These are phyloP conservation scores for Phylloscopus trochilus DNA, from an alignment of 2,113 vertebrate species.

Conservation along the genomic window DNA sequence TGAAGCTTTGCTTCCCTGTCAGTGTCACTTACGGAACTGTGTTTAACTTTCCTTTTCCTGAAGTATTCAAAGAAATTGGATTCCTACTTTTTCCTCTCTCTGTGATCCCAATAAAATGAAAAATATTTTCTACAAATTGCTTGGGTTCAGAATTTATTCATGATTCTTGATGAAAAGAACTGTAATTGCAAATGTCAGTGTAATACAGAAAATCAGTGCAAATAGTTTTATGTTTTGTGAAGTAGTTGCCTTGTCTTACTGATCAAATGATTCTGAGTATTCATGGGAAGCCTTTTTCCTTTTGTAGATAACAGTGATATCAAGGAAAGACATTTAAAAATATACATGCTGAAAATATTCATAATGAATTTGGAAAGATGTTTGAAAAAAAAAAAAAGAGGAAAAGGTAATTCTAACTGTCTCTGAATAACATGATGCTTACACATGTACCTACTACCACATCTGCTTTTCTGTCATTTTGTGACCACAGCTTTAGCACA, in stretches of 20 bases:
- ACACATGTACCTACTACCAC: background rate
- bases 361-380: background rate
- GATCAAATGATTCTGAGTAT: background rate
- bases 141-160: background rate
- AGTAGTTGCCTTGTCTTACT: background rate
- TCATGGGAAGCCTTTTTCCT: background rate
- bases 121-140: background rate
- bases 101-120: background rate
- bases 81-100: background rate
- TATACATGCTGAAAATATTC: background rate
- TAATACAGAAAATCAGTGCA: background rate
- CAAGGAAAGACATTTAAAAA: background rate
- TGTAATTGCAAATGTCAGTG: background rate
- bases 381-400: background rate
- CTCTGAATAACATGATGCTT: background rate
- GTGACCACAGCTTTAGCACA: background rate
- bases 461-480: background rate
- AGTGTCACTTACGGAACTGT: background rate
- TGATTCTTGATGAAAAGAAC: background rate
- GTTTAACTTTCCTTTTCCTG: background rate
- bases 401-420: background rate
- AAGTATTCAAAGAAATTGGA: background rate
- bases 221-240: background rate
- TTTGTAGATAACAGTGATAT: background rate
- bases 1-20: background rate